Evolutionary conservation across 2,888 invertebrate genomes (phyloP), one percentile per base, ranked within the genome.

Genomic region (Dynastes grantii): DNA sequence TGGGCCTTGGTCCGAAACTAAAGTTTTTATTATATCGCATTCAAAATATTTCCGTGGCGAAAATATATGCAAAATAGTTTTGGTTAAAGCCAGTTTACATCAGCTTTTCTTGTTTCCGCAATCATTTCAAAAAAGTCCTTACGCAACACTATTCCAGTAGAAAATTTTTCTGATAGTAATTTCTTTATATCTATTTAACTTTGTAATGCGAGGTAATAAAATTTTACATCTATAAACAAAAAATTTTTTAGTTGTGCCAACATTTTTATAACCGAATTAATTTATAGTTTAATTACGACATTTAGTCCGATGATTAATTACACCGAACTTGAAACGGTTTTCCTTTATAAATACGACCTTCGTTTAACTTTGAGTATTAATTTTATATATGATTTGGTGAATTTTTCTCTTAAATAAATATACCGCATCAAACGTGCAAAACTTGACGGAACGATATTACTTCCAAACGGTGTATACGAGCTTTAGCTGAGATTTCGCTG

Each of bases 241-340:
- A 32, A 64, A 29, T 37, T 64, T 32, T 29, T 63, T 64, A 13
- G 37, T 32, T 64, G 64, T 64, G 64, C 64, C n/a, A 64, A 64
- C 9, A 37, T 37, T 32, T 37, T 64, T 29, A 64, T 37, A n/a
- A 64, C 64, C n/a, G 29, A 64, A 37, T 55, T 55, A 55, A 55
- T 55, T 55, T 55, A 55, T 22, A 13, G 22, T 16, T 55, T 55
- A n/a, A 55, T 55, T 55, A 55, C n/a, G 22, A 16, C 55, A 16
- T 55, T 55, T 22, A 55, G n/a, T 16, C 11, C 8, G 55, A 55
- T 55, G n/a, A 55, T 16, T 55, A 16, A 55, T 8, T 55, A 55
- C 55, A 55, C n/a, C 55, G 55, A 55, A 55, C 55, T 5, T 55
- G 55, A 55, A 55, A 22, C 8, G 45, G 8, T 45, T 45, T 45